Base-by-base conservation (phyloP, 2,888 invertebrate species). In the Heteropelma amictum region DNA sequence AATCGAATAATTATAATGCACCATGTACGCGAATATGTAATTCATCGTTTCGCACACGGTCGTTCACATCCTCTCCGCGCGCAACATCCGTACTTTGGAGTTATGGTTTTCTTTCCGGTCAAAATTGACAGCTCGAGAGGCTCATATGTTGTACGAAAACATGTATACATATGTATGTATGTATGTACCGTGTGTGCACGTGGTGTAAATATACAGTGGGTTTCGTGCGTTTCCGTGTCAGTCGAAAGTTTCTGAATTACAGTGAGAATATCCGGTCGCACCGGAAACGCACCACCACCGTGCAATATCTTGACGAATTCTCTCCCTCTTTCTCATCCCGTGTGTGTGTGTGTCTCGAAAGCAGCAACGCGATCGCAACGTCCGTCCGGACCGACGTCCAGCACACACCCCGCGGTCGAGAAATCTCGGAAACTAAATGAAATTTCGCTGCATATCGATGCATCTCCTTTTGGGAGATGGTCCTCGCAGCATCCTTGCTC, bases 181-280 rank as follows among this genome's bases (percentile, higher is more conserved):
- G 69, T 70, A 78, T 79, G 71, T 76, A 53, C 14, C 53, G 8
- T 30, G 30, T 49, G 6, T n/a, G 45, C 14, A 21, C n/a, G n/a
- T n/a, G n/a, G n/a, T 67, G 10, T 35, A 49, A 19, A 40, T 23
- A 58, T 42, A 10, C 10, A 28, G 21, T 54, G 40, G 17, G 23
- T 1, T 23, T 17, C 14, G 33, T 14, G 7, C 12, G 6, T 10
- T 19, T 23, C 38, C 19, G n/a, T 54, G 51, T 19, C 40, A 56
- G 26, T 17, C 68, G 67, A 77, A 77, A 76, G 73, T 72, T 58
- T 53, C 49, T 35, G 64, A 76, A 64, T 80, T 73, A 77, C 76
- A 79, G 77, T 83, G 83, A 78, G 85, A 86, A 86, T 85, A 84
- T 84, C 81, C 81, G 84, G 83, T 79, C 79, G 60, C 58, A 60